Evolutionary conservation across 2,113 vertebrate genomes (phyloP), one percentile per base, ranked within the genome.

Genomic region (Atlantisia rogersi): DNA sequence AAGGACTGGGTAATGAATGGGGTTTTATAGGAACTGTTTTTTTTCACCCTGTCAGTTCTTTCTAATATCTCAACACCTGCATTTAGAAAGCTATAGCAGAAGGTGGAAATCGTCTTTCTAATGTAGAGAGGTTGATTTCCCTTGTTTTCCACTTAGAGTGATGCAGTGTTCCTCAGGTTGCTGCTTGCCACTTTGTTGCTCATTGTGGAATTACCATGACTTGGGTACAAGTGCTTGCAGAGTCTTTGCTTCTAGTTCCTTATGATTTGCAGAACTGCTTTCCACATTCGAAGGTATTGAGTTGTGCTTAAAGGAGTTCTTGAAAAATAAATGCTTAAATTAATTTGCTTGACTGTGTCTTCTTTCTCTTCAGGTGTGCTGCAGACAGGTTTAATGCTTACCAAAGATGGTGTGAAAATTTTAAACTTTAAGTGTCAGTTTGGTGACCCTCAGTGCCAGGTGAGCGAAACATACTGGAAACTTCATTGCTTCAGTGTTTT

Each of bases 381-480:
- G 70, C 99, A 99, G 20, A 98, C 98, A 13, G 98, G 98, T n/a
- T 93, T 99, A 93, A 99, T 99, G 98, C 94, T 99, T 95, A 99
- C 99, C 83, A 97, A 97, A 75, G 97, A 98, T 40, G 99, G 99
- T 25, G 96, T 98, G 6, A 98, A 98, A 75, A 97, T 99, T 50
- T 97, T 99, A 50, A 99, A 98, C 96, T 98, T 98, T 83, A 99
- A 98, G 96, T 99, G 99, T 82, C 98, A 98, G 53, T 99, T 99
- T 48, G 98, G 99, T 55, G 99, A 99, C 83, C 98, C 98, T 0
- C 99, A 99, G 94, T 99, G 98, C 85, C 99, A 99, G 98, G 99
- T 99, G 65, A 95, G 90, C 73, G 52, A 82, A 58, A 81, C 69
- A 31, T 40, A 20, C 15, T 32, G 28, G 48, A 37, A 58, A 50